Base-by-base conservation (phyloP, 92 coral and sea anemone genomes). In the Bergia puertoricense region DNA sequence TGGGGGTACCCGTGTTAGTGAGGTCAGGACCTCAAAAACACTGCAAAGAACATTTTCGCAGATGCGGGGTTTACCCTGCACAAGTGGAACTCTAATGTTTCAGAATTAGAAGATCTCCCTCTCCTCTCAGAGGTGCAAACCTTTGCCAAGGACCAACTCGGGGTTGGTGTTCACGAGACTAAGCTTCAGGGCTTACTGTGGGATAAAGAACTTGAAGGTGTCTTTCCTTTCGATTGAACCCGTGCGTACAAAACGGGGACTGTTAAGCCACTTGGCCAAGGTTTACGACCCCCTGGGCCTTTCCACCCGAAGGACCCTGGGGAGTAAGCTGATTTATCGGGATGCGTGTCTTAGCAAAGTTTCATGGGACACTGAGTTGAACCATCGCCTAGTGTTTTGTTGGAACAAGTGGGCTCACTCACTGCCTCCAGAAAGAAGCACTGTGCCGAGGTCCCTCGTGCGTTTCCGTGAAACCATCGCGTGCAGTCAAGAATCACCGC, bases 231-330 rank as follows among this genome's bases (percentile, higher is more conserved):
- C 41, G 22, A 80, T 56, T 50, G 74, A 88, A 81, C n/a, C 87
- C 68, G 88, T 75, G 46, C 38, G 75, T 11, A 89, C 91, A 2
- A 89, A 82, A 74, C 80, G 91, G 56, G 88, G 87, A 5, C 59
- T 79, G 69, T 80, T 81, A 45, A 69, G 81, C 43, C 87, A 88
- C 36, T 42, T 82, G 59, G 91, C 91, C 54, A 89, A 82, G 65
- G 81, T 89, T 38, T 75, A 73, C 40, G 91, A 89, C 86, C 91
- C 91, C 81, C 37, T 89, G 45, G 88, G 88, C 6, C 69, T 81
- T 62, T 78, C 81, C 36, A 81, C 91, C 72, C 91, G 88, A 59
- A 88, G 82, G 45, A 81, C 91, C 46, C 82, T 88, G 72, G 41
- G 30, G 8, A 86, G 90, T 37, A 88, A 68, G 72, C 56, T 88